Base-by-base conservation (phyloP, 2,797 vertebrate species). In the Poeciliopsis presidionis region DNA sequence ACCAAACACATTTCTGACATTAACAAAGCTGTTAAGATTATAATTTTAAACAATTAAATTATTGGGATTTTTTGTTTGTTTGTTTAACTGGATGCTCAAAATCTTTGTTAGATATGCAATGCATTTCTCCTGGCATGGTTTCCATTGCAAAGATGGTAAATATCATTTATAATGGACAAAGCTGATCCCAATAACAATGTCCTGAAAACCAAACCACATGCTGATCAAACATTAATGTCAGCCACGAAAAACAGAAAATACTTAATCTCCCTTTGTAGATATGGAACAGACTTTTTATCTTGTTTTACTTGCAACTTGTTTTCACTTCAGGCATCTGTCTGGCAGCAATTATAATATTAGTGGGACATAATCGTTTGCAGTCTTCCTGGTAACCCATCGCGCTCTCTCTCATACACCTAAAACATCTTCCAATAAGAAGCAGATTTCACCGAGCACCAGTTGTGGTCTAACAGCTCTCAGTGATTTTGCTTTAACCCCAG, bases 391-490 rank as follows among this genome's bases (percentile, higher is more conserved):
- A 83, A 91, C 77, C 76, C 82, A 47, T 81, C 81, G 80, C 80
- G 80, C 82, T 73, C 73, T 91, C 80, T n/a, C 53, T 57, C 51
- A 53, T 7, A 53, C 51, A 82, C 79, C 86, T 73, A 85, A 76
- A 77, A 90, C 77, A 82, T 55, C 55, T 46, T 72, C 75, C 89
- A 94, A 94, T 89, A 83, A 95, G 90, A 93, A 94, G 87, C 94
- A 95, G 94, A 90, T 86, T 80, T 84, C 77, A 81, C 80, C 16
- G 77, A 76, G 84, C 85, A 90, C 92, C 87, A 84, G 71, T 88
- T 93, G 92, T 90, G 88, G 87, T 90, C 88, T 77, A 89, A 92
- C 84, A 72, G 90, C 88, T 94, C 88, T 91, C 73, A 79, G 86
- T 81, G 83, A 93, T 91, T 93, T 92, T 82, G 72, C 74, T 90